Percentiles rank a stretch among this genome's conserved stretches.
phyloP scores from a whole-genome alignment of 2,113 vertebrate genomes.

The Vulpes ferrilata region DNA sequence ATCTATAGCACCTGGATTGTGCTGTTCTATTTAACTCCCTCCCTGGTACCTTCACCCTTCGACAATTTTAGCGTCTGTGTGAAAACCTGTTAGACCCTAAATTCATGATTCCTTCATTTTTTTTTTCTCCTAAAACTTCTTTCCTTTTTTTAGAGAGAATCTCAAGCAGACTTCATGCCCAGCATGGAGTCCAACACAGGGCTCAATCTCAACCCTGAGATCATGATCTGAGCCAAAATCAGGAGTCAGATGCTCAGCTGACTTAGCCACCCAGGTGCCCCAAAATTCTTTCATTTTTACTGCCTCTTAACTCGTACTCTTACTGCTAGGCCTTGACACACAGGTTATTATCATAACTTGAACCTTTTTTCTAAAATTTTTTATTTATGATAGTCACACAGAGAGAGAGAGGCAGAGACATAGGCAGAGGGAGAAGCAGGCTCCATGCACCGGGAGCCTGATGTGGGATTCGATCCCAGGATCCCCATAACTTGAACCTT shows the following conservation, averaged over 20 bases:
- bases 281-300: neutral
- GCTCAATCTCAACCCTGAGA: neutral
- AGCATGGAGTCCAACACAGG: neutral
- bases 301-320: neutral
- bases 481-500: neutral
- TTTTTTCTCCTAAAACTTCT: neutral
- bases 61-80: neutral
- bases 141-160: neutral
- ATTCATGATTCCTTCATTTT: neutral
- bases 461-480: too few relatives aligned
- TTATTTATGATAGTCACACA: too few relatives aligned
- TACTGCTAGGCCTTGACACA: neutral
- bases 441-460: too few relatives aligned
- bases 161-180: neutral
- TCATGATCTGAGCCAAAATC: neutral
- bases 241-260: neutral
- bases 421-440: too few relatives aligned
- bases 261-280: neutral
- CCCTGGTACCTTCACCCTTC: neutral
- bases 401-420: too few relatives aligned
- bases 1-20: neutral
- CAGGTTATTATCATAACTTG: neutral
- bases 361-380: neutral
- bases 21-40: neutral
- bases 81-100: neutral